phyloP scores from a whole-genome alignment of 2,113 vertebrate genomes.

The Alectura lathami region DNA sequence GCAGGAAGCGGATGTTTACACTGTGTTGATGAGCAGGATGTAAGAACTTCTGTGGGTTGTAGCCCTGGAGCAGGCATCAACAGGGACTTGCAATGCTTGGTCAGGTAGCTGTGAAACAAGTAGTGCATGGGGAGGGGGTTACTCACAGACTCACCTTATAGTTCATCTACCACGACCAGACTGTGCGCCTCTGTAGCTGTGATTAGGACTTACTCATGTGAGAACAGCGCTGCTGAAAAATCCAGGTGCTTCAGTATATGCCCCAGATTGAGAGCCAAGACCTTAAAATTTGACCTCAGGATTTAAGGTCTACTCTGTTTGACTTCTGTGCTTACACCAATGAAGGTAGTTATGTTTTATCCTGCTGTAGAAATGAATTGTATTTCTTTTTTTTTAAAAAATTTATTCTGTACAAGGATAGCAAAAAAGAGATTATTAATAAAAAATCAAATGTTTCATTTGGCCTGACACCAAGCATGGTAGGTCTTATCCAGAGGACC shows the following conservation, averaged over 20 bases:
- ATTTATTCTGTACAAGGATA: background rate
- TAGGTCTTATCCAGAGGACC: background rate
- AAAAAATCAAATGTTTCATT: too few relatives aligned
- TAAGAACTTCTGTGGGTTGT: background rate
- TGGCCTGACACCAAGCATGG: background rate
- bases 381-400: background rate
- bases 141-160: background rate
- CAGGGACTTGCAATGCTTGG: background rate
- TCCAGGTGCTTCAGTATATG: background rate
- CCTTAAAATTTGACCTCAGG: background rate
- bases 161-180: background rate
- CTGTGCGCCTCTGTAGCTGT: background rate
- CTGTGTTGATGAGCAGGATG: background rate
- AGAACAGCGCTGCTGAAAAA: background rate
- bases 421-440: too few relatives aligned
- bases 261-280: background rate
- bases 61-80: background rate
- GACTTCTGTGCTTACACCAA: background rate
- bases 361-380: background rate
- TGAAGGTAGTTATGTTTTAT: background rate
- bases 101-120: background rate
- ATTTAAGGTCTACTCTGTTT: background rate
- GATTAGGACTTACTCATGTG: background rate
- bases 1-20: background rate
- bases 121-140: background rate